Evolutionary conservation across 1,140 invertebrate genomes (phyloP).

Genomic region (Pseudomyrmex dendroicus): DNA sequence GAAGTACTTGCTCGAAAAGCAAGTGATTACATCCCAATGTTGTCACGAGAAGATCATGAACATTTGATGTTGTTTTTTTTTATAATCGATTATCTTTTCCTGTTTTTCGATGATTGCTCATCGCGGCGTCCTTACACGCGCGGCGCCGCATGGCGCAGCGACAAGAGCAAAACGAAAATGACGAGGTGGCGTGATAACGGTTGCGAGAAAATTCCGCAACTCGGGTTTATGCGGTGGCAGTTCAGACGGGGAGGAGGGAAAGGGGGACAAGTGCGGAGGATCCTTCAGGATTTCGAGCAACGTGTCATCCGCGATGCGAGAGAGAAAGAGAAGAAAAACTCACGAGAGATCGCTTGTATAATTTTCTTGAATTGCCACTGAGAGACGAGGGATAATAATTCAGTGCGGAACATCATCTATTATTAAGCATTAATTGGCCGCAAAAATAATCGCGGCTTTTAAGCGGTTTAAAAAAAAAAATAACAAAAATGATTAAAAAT

Average conservation of each 20-base stretch:
- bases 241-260: neutral
- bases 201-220: constrained; percentile 32
- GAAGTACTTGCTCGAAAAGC: neutral
- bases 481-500: too few relatives aligned
- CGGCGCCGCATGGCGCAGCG: constrained; percentile 26
- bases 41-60: neutral
- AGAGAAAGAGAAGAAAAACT: neutral
- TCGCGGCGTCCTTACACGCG: neutral
- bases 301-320: neutral
- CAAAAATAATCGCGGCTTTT: too few relatives aligned
- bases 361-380: too few relatives aligned
- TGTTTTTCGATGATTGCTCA: neutral
- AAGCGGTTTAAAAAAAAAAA: too few relatives aligned
- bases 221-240: neutral
- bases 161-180: constrained; percentile 41
- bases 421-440: too few relatives aligned
- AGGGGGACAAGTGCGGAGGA: neutral
- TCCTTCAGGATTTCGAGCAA: neutral
- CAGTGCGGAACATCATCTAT: too few relatives aligned
- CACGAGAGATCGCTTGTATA: neutral
- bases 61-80: neutral
- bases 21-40: too few relatives aligned
- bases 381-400: too few relatives aligned
- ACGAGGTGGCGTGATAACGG: constrained; percentile 42
- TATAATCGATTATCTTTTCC: neutral